These are phyloP conservation scores for Grus americana DNA, from an alignment of 2,113 vertebrate species.

Conservation along the genomic window DNA sequence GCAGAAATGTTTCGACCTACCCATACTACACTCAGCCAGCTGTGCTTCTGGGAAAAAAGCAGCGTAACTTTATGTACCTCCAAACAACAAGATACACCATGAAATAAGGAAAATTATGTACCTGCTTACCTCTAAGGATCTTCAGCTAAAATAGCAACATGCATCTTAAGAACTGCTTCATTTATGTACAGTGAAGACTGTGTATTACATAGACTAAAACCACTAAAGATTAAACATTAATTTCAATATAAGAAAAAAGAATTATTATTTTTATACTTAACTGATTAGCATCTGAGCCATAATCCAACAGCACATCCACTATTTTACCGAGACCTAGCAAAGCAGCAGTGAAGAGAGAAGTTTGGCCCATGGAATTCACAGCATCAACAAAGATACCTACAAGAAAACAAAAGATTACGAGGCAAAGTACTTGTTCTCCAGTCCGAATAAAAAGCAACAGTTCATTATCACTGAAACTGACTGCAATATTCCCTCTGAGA, in stretches of 20 bases:
- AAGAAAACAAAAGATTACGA: not conserved
- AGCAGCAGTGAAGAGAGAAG: constrained; percentile 79
- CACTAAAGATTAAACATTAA: fast-evolving
- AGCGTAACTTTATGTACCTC: too few relatives aligned
- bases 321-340: constrained; percentile 78
- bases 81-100: fast-evolving
- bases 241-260: not conserved
- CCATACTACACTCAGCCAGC: not conserved
- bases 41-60: not conserved
- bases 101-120: not conserved
- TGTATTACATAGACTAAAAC: fast-evolving
- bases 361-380: constrained; percentile 83
- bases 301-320: constrained; percentile 80
- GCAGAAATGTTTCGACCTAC: not conserved
- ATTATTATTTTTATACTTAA: constrained; percentile 57
- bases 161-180: not conserved
- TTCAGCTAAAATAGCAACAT: not conserved
- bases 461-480: too few relatives aligned
- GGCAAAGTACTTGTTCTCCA: fast-evolving
- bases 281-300: constrained; percentile 84
- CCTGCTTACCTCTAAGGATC: not conserved
- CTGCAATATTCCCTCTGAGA: not conserved
- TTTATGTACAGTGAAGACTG: not conserved
- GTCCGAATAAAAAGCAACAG: fast-evolving
- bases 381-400: constrained; percentile 79